phyloP scores from a whole-genome alignment of 2,888 invertebrate genomes.

The Zele albiditarsus region DNA sequence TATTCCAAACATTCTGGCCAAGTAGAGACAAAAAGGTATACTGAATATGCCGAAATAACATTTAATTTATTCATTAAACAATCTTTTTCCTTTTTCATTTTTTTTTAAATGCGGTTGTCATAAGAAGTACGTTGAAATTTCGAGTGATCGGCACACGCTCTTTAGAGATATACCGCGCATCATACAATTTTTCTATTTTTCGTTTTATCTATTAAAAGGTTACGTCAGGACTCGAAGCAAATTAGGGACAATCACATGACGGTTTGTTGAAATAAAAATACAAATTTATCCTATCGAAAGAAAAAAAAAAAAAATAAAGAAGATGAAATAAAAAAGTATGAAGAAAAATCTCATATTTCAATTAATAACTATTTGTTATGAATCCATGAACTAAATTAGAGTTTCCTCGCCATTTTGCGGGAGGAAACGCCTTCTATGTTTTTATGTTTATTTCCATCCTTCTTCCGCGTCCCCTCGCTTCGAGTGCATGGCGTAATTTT shows the following conservation, averaged over 20 bases:
- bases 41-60: constrained; percentile 32
- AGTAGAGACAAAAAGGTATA: constrained; percentile 22
- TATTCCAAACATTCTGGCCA: constrained; percentile 2
- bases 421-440: constrained; percentile 20
- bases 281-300: constrained; percentile 12
- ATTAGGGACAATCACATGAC: constrained; percentile 42
- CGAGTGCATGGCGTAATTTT: constrained; percentile 46
- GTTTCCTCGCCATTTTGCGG: background rate
- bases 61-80: constrained; percentile 29
- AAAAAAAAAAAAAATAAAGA: constrained; percentile 7
- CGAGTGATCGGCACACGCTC: constrained; percentile 52
- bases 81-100: constrained; percentile 19
- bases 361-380: background rate
- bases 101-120: constrained; percentile 45
- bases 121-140: constrained; percentile 42
- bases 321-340: background rate
- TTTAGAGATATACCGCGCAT: constrained; percentile 53
- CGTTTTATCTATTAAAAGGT: constrained; percentile 52
- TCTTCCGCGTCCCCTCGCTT: constrained; percentile 38
- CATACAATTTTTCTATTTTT: constrained; percentile 50
- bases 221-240: constrained; percentile 51
- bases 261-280: constrained; percentile 4
- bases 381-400: constrained; percentile 11
- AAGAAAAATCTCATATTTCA: background rate
- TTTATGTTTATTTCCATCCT: constrained; percentile 32